Evolutionary conservation across 2,888 invertebrate species (phyloP).

Genomic region (Achlya flavicornis): DNA sequence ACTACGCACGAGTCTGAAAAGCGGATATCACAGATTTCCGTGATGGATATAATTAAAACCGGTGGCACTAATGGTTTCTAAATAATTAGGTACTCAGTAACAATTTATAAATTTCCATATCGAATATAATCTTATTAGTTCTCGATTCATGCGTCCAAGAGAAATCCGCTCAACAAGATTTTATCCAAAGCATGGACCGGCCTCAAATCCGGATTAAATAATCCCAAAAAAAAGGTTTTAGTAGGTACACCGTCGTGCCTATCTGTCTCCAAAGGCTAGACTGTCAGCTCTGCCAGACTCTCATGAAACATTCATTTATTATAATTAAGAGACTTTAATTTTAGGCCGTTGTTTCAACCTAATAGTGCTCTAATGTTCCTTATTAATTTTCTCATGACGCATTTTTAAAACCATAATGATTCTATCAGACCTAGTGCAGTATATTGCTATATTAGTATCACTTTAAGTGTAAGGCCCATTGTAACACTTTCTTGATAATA

Average conservation of each 20-base stretch:
- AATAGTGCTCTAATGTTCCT: neutral
- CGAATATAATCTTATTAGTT: neutral
- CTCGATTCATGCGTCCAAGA: neutral
- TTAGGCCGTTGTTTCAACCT: slow-evolving; percentile 16
- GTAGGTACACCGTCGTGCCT: slow-evolving; percentile 6
- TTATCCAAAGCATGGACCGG: neutral
- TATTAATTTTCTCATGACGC: neutral
- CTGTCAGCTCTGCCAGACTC: slow-evolving; percentile 14
- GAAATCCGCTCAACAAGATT: neutral
- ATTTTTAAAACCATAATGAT: neutral
- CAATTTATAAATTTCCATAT: no score
- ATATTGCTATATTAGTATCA: no score
- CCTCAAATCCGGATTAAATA: slow-evolving; percentile 10
- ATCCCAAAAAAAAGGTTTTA: slow-evolving; percentile 12
- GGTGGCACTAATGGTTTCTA: neutral
- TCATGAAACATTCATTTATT: slow-evolving; percentile 46
- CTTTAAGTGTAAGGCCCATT: no score
- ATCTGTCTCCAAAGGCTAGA: neutral
- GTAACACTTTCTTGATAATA: no score
- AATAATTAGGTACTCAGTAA: no score
- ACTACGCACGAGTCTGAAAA: slow-evolving; percentile 15
- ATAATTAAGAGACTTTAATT: slow-evolving; percentile 35
- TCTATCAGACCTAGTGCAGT: neutral
- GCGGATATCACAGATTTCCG: no score
- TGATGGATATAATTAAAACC: slow-evolving; percentile 30